Percentiles rank a stretch among this genome's conserved stretches.
Conservation (phyloP, 2,113 vertebrate species). For the Antechinus stuartii region DNA sequence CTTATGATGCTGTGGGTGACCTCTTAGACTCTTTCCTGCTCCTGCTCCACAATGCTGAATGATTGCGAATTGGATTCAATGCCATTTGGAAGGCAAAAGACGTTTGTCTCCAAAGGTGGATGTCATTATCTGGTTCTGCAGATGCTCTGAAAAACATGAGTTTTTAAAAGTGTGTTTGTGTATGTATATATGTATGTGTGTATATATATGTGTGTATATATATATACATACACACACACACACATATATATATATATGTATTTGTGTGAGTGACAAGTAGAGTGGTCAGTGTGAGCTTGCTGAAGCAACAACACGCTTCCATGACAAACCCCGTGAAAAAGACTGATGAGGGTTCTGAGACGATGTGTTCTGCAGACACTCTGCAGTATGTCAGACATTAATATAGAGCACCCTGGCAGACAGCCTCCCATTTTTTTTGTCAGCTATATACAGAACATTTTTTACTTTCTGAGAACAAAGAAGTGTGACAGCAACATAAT, state of each 20-base stretch:
- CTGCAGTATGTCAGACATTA: conserved; percentile 48
- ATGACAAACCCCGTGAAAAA: conserved; percentile 55
- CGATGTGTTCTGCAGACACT: conserved; percentile 55
- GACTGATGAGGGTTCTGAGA: conserved; percentile 65
- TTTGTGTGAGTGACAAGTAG: conserved; percentile 19
- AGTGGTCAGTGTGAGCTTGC: conserved; percentile 57
- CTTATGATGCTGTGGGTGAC: not conserved
- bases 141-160: not conserved
- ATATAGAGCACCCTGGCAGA: conserved; percentile 62
- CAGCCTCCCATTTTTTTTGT: conserved; percentile 74
- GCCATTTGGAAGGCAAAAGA: not conserved
- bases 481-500: conserved; percentile 76
- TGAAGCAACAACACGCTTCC: conserved; percentile 56
- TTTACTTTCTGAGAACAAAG: conserved; percentile 75
- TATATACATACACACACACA: too few relatives aligned
- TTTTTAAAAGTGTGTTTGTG: not conserved
- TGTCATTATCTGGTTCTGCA: not conserved
- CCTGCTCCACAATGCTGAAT: not conserved
- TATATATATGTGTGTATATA: too few relatives aligned
- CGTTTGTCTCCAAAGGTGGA: not conserved
- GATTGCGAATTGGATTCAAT: not conserved
- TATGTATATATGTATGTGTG: too few relatives aligned
- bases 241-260: not conserved
- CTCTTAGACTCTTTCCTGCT: not conserved
- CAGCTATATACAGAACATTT: conserved; percentile 67